These are phyloP conservation scores for Microplitis mediator DNA, from an alignment of 1,140 invertebrate genomes.

Conservation along the genomic window DNA sequence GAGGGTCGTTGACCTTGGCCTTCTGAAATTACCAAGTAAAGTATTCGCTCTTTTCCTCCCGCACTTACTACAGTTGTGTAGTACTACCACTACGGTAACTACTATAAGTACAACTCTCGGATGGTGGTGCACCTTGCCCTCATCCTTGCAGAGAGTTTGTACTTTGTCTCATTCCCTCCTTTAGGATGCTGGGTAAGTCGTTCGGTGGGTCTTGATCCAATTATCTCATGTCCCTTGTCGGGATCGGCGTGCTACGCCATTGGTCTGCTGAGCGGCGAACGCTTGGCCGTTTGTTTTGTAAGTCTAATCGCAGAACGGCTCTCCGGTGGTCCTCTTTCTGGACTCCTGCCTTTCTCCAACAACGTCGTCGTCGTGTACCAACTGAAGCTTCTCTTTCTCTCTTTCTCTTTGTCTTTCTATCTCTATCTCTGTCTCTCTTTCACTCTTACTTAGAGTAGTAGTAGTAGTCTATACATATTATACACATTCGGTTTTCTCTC, in stretches of 20 bases:
- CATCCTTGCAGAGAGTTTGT: neutral
- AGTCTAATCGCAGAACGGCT: conserved; percentile 61
- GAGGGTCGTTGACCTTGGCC: conserved; percentile 38
- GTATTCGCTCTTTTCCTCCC: neutral
- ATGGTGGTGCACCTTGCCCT: conserved; percentile 10
- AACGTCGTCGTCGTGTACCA: conserved; percentile 10
- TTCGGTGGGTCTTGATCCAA: conserved; percentile 53
- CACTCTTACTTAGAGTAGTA: neutral
- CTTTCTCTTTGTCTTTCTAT: neutral
- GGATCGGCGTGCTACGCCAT: conserved; percentile 58
- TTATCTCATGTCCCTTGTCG: conserved; percentile 62
- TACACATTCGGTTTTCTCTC: neutral
- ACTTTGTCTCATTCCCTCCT: conserved; percentile 20
- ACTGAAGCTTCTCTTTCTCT: conserved; percentile 9
- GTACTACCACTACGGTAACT: too few species aligned
- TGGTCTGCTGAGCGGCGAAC: conserved; percentile 49
- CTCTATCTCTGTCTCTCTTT: neutral
- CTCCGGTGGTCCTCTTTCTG: conserved; percentile 51
- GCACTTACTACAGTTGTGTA: neutral
- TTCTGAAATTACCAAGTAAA: conserved; percentile 39
- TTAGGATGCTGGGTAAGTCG: conserved; percentile 26
- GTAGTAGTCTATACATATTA: too few species aligned
- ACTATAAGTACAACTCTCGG: neutral
- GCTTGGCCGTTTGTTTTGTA: conserved; percentile 63
- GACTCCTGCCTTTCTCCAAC: conserved; percentile 26